These are phyloP conservation scores for Nezara viridula DNA, from an alignment of 2,888 invertebrate species.

Conservation along the genomic window DNA sequence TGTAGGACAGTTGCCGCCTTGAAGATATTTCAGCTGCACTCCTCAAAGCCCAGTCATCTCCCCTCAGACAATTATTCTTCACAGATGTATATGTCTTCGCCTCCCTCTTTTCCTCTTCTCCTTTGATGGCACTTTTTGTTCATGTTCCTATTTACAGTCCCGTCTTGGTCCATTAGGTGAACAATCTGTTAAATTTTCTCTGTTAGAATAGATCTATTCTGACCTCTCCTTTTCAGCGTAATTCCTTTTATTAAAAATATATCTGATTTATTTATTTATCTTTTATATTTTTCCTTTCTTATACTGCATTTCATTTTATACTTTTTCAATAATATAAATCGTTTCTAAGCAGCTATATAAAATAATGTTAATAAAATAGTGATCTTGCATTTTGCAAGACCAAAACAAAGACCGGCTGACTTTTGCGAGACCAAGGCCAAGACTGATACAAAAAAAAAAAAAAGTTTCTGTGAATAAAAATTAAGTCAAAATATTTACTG, in stretches of 20 bases:
- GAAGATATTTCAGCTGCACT: slow-evolving; percentile 44
- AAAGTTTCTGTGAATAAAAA: too few species aligned
- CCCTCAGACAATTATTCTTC: slow-evolving; percentile 37
- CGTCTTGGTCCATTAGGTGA: neutral
- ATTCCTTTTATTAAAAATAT: neutral
- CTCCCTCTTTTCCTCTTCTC: neutral
- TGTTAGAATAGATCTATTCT: neutral
- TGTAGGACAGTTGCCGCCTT: slow-evolving; percentile 13
- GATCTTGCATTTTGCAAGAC: too few species aligned
- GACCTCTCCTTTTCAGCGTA: neutral
- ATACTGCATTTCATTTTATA: neutral
- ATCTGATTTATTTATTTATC: neutral
- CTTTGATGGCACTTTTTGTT: slow-evolving; percentile 37
- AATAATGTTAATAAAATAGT: too few species aligned
- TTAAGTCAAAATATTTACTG: too few species aligned
- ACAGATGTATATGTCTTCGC: slow-evolving; percentile 46
- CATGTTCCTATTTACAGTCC: neutral
- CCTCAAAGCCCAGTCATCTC: slow-evolving; percentile 17
- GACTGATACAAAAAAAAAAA: too few species aligned
- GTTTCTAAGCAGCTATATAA: too few species aligned
- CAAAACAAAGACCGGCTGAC: too few species aligned
- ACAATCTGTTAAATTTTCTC: neutral
- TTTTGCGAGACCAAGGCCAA: too few species aligned
- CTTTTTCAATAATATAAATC: too few species aligned
- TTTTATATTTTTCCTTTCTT: neutral